Evolutionary conservation across 2,888 invertebrate species (phyloP).

Genomic region (Crossocerus cetratus): DNA sequence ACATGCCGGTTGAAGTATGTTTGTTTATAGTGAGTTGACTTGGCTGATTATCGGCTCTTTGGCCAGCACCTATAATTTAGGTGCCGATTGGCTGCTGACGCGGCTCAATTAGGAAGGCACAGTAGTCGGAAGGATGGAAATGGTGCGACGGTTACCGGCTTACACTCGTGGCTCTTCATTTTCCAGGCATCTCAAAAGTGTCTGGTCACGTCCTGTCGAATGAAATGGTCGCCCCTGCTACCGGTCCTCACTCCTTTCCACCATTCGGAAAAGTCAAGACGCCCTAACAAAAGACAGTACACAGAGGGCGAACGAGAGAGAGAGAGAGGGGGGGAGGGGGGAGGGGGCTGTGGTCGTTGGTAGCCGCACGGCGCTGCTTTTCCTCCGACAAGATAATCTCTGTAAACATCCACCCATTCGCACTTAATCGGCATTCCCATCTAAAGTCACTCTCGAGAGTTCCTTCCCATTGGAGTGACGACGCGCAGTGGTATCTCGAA

Average conservation of each 20-base stretch:
- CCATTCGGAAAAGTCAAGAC: conserved; percentile 25
- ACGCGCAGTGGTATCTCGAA: too few species aligned
- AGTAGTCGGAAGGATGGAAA: conserved; percentile 29
- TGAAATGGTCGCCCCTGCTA: conserved; percentile 29
- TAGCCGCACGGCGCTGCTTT: conserved; percentile 15
- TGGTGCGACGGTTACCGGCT: conserved; percentile 38
- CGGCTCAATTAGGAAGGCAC: conserved; percentile 60
- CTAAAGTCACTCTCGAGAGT: conserved; percentile 1
- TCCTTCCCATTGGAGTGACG: too few species aligned
- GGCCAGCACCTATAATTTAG: conserved; percentile 62
- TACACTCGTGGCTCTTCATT: conserved; percentile 44
- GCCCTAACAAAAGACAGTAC: conserved; percentile 12
- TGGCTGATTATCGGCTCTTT: conserved; percentile 47
- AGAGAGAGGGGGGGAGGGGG: too few species aligned
- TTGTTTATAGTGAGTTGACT: conserved; percentile 47
- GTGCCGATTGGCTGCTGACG: conserved; percentile 59
- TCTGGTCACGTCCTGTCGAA: conserved; percentile 67
- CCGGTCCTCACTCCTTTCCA: conserved; percentile 24
- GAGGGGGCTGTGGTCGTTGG: too few species aligned
- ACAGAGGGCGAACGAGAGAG: neutral
- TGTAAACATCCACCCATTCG: conserved; percentile 19
- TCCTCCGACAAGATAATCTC: conserved; percentile 1
- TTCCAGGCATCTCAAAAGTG: conserved; percentile 59
- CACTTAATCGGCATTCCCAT: conserved; percentile 27
- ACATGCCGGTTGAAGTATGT: conserved; percentile 34